phyloP scores from a whole-genome alignment of 2,888 invertebrate genomes.

The Pollenia labialis region DNA sequence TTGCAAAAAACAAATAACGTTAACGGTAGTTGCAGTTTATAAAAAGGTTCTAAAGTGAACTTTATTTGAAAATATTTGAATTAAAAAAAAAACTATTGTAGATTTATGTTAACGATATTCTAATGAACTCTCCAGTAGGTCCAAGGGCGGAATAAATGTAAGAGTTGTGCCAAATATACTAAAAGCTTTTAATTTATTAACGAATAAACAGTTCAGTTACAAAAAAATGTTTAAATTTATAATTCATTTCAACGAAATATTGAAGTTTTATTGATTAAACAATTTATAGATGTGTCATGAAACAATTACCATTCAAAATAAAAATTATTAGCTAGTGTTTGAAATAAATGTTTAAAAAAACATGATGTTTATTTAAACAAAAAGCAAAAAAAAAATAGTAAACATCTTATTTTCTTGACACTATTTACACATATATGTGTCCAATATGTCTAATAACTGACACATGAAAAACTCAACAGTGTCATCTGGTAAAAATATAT shows the following conservation, averaged over 20 bases:
- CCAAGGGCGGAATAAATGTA: neutral
- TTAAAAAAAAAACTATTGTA: neutral
- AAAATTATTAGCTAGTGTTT: neutral
- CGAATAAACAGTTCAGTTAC: no score
- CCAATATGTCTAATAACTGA: constrained; percentile 43
- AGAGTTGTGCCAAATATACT: no score
- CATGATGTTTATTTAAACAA: neutral
- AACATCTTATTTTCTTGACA: constrained; percentile 57
- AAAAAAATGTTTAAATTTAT: neutral
- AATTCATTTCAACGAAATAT: neutral
- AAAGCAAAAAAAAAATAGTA: neutral
- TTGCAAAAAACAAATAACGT: neutral
- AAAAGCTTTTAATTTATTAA: no score
- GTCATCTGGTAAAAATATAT: constrained; percentile 10
- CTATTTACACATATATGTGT: constrained; percentile 50
- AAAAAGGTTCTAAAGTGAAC: neutral
- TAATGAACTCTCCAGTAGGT: constrained; percentile 4
- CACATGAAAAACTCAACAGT: constrained; percentile 37
- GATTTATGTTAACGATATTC: neutral
- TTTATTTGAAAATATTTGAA: neutral
- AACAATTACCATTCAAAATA: no score
- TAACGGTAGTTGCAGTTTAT: neutral
- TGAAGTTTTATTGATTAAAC: neutral
- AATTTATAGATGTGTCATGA: neutral
- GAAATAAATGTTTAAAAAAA: neutral